Base-by-base conservation (phyloP, 1,140 invertebrate genomes). In the Solenopsis fugax region DNA sequence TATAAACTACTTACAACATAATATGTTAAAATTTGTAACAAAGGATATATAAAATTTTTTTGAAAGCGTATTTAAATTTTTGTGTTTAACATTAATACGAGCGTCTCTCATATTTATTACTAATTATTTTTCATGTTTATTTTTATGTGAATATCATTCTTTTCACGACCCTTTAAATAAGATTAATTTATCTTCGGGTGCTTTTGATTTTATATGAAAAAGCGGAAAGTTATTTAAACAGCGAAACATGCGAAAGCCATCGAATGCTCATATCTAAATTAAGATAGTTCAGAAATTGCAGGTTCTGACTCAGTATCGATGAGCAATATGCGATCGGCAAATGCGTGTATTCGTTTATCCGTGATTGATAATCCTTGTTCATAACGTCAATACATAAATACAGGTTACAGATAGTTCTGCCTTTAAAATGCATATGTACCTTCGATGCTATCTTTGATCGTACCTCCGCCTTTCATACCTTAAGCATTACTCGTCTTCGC, bases 361-460 rank as follows among this genome's bases (percentile, higher is more conserved):
- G 41, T 75, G 80, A 84, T 84, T 75, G 80, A 84, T 84, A 84
- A 84, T 84, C 52, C 80, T 84, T 84, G 80, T 84, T 84, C 80
- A 24, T 84, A 84, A 84, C 69, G 80, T 84, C 80, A 84, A 84
- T 84, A 73, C 69, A 84, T 84, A 84, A 84, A 84, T 84, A 81
- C 78, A 60, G 80, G 69, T 84, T 84, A 73, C 41, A 50, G 80
- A 84, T 84, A 84, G 54, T 84, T 60, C 41, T 75, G n/a, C 80
- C 56, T 84, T 84, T 73, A 84, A 84, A 84, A 84, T 84, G 80
- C 69, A 50, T 75, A 84, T 21, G 80, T 75, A 84, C 56, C 56
- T 62, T 73, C 69, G 80, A 84, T 75, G 69, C 69, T 84, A 84
- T 84, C 80, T 82, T 58, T 45, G 80, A 82, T 73, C 80, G 24